phyloP scores from a whole-genome alignment of 2,888 invertebrate genomes.

The Hyposoter didymator region DNA sequence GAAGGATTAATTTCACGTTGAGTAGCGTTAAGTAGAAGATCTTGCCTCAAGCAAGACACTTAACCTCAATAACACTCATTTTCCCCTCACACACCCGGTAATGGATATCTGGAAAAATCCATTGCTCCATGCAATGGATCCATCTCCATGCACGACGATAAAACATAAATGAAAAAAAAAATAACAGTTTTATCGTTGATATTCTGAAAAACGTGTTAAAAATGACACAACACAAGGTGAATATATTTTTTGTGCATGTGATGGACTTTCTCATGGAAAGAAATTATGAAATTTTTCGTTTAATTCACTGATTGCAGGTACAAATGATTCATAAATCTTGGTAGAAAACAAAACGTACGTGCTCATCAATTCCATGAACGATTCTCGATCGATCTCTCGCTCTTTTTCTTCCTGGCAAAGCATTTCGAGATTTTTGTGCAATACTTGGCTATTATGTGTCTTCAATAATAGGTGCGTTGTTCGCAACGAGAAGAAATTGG shows the following conservation, averaged over 20 bases:
- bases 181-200: background rate
- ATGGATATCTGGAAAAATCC: background rate
- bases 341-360: background rate
- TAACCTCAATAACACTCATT: slow-evolving; percentile 21
- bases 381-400: background rate
- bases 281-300: background rate
- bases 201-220: slow-evolving; percentile 4
- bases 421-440: slow-evolving; percentile 2
- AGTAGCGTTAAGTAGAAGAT: slow-evolving; percentile 7
- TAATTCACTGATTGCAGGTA: background rate
- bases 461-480: slow-evolving; percentile 15
- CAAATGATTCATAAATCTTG: slow-evolving; percentile 1
- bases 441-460: background rate
- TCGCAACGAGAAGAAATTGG: slow-evolving; percentile 15
- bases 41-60: slow-evolving; percentile 20
- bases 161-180: background rate
- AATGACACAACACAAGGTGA: background rate
- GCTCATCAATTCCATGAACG: background rate
- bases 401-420: background rate
- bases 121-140: background rate
- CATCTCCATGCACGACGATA: background rate
- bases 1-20: slow-evolving; percentile 9
- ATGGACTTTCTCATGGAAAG: background rate
- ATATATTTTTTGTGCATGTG: background rate
- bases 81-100: background rate